Evolutionary conservation across 2,888 invertebrate species (phyloP).

Genomic region (Ischnura elegans): DNA sequence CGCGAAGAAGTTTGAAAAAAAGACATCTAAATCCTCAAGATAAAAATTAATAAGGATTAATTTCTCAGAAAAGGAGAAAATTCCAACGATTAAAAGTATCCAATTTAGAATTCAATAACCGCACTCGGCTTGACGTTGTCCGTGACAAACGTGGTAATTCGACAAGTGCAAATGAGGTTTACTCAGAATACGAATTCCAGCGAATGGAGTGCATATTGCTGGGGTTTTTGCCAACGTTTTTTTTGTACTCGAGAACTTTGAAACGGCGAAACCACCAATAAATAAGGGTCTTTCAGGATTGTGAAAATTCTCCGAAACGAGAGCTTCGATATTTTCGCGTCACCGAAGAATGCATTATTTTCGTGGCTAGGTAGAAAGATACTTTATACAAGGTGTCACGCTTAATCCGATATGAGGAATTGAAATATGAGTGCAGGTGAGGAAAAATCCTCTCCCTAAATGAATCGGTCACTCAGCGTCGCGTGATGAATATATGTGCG

Average conservation of each 20-base stretch:
- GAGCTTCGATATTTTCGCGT: not conserved
- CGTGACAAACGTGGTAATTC: not conserved
- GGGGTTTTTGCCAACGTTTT: not conserved
- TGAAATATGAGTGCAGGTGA: not conserved
- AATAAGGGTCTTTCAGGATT: not conserved
- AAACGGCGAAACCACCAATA: not conserved
- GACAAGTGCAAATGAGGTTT: not conserved
- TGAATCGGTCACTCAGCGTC: not conserved
- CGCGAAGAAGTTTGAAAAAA: too few relatives aligned
- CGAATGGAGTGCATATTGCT: not conserved
- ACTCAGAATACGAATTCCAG: not conserved
- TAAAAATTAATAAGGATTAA: too few relatives aligned
- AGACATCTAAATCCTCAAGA: too few relatives aligned
- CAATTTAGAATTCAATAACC: too few relatives aligned
- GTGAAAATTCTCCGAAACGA: not conserved
- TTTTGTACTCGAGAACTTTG: not conserved
- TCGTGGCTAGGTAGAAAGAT: not conserved
- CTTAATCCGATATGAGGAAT: conserved; percentile 9
- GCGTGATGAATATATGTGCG: not conserved
- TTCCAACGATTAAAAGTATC: not conserved
- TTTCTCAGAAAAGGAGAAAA: not conserved
- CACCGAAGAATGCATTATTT: not conserved
- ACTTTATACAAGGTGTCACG: not conserved
- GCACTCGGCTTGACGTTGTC: not conserved
- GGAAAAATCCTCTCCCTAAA: not conserved